phyloP scores from a whole-genome alignment of 2,113 vertebrate genomes.

The Pteronura brasiliensis region DNA sequence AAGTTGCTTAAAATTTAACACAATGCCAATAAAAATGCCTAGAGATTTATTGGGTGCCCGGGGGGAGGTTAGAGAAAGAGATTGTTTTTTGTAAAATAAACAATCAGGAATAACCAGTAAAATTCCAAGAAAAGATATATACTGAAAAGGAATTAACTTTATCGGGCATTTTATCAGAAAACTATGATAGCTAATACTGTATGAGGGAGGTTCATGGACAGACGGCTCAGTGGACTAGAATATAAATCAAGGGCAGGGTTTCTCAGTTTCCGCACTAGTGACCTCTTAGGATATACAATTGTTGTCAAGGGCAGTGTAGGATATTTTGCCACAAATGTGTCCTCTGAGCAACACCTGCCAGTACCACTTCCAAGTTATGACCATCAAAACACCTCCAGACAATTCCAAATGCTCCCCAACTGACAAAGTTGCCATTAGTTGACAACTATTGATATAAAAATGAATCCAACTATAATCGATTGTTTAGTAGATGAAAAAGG shows the following conservation, averaged over 20 bases:
- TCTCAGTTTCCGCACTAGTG: background rate
- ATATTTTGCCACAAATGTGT: background rate
- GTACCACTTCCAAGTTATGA: background rate
- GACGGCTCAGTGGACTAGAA: background rate
- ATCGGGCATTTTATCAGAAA: background rate
- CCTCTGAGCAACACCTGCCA: background rate
- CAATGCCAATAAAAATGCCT: background rate
- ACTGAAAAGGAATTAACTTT: background rate
- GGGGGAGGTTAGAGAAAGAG: background rate
- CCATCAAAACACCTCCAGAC: background rate
- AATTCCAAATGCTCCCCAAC: background rate
- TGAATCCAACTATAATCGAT: background rate
- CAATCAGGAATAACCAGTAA: background rate
- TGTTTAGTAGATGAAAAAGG: background rate
- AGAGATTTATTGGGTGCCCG: background rate
- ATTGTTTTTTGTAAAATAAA: background rate
- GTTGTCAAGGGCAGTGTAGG: background rate
- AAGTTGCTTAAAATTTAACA: background rate
- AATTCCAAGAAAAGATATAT: background rate
- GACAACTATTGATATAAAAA: background rate
- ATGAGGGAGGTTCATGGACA: background rate
- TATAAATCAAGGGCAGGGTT: background rate
- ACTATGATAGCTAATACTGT: background rate
- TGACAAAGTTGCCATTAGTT: background rate
- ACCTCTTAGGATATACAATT: background rate